Percentiles rank a stretch among this genome's conserved stretches.
phyloP scores from a whole-genome alignment of 2,888 invertebrate genomes.

The Stenodera caucasica region DNA sequence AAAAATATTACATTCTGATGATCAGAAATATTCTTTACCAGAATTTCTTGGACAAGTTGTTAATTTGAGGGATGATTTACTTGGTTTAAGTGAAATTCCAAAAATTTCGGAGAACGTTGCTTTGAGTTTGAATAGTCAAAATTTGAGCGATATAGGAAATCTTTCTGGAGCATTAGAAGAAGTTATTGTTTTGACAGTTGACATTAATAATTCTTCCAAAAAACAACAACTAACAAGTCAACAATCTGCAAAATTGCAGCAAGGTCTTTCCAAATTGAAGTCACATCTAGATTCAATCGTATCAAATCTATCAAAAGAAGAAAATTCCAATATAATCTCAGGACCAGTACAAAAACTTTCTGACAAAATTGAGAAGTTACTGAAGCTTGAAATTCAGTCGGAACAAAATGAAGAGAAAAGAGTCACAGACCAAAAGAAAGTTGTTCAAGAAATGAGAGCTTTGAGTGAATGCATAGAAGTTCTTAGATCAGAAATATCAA shows the following conservation, averaged over 20 bases:
- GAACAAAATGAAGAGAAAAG: not conserved
- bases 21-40: not conserved
- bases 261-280: constrained; percentile 1
- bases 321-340: not conserved
- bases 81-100: not conserved
- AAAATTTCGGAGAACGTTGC: not conserved
- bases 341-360: not conserved
- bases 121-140: not conserved
- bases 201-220: constrained; percentile 4
- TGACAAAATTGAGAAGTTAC: not conserved
- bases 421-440: not conserved
- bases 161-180: not conserved
- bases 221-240: not conserved
- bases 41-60: not conserved
- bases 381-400: not conserved
- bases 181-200: constrained; percentile 13
- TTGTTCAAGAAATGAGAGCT: not conserved
- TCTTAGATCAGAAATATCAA: constrained; percentile 3
- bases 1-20: not conserved
- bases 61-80: not conserved
- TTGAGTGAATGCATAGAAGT: not conserved
- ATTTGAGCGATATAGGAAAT: not conserved
- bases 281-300: not conserved
- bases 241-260: not conserved
- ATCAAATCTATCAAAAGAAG: not conserved